A percentile compares a stretch with the other conserved stretches of the same genome.
These are phyloP conservation scores for Phalloptychus januarius DNA, from an alignment of 2,797 vertebrate genomes.

Conservation along the genomic window DNA sequence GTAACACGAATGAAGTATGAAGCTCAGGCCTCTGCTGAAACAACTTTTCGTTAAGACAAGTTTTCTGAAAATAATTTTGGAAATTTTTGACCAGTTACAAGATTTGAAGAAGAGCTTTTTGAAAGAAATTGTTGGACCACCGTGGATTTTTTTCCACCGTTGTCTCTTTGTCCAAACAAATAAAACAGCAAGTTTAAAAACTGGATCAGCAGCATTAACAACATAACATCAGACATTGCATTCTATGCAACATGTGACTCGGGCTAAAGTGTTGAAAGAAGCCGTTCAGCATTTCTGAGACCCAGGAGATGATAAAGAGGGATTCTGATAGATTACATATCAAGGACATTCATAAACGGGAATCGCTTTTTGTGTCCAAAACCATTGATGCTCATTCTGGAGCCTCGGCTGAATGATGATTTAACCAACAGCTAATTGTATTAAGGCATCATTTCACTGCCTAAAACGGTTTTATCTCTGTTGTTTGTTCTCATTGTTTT, in stretches of 20 bases:
- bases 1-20: slow-evolving; percentile 8
- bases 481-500: neutral
- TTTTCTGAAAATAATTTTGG: neutral
- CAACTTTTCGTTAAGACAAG: neutral
- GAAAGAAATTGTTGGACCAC: neutral
- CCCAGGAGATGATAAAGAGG: slow-evolving; percentile 15
- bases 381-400: slow-evolving; percentile 31
- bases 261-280: slow-evolving; percentile 26
- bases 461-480: neutral
- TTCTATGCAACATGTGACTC: slow-evolving; percentile 15
- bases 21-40: neutral
- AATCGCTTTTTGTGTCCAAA: slow-evolving; percentile 38
- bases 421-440: neutral
- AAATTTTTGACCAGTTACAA: neutral
- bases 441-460: neutral
- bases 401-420: neutral
- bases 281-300: slow-evolving; percentile 41
- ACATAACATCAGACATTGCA: neutral
- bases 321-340: slow-evolving; percentile 18
- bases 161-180: slow-evolving; percentile 6
- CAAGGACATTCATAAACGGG: slow-evolving; percentile 29
- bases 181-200: neutral
- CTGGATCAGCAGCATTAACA: slow-evolving; percentile 8
- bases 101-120: neutral
- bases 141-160: neutral